Percentiles rank a stretch among this genome's conserved stretches.
These are phyloP conservation scores for Drosophila stalkeri DNA, from an alignment of 2,888 invertebrate genomes.

Conservation along the genomic window DNA sequence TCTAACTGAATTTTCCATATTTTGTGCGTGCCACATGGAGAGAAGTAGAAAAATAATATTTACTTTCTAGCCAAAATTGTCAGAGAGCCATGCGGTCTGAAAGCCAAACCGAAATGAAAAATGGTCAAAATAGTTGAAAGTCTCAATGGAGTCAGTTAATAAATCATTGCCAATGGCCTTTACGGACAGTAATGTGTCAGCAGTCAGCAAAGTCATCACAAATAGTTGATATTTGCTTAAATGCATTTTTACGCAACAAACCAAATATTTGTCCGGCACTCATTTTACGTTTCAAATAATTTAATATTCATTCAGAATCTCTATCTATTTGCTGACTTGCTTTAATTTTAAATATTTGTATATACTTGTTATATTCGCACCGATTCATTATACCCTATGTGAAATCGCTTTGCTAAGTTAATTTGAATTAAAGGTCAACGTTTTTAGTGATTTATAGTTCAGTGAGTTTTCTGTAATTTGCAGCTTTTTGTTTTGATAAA, in stretches of 20 bases:
- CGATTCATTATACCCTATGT: not conserved
- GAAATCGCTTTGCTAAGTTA: not conserved
- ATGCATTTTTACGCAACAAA: constrained; percentile 13
- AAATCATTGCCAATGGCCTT: constrained; percentile 45
- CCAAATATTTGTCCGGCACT: constrained; percentile 14
- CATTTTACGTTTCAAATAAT: constrained; percentile 10
- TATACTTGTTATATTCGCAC: not conserved
- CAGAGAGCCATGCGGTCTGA: constrained; percentile 39
- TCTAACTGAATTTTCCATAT: constrained; percentile 12
- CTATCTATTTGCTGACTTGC: not conserved
- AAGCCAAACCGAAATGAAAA: constrained; percentile 44
- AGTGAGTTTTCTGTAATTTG: constrained; percentile 13
- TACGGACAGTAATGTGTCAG: constrained; percentile 49
- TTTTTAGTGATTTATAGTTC: constrained; percentile 33
- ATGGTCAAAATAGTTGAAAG: constrained; percentile 43
- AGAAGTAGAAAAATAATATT: constrained; percentile 73
- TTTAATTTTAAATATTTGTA: not conserved
- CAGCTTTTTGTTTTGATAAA: constrained; percentile 10
- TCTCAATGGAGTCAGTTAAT: constrained; percentile 50
- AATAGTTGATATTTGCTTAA: constrained; percentile 18
- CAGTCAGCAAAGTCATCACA: constrained; percentile 42
- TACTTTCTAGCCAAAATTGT: constrained; percentile 58
- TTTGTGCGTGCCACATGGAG: constrained; percentile 41
- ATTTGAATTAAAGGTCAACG: constrained; percentile 32
- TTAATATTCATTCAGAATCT: not conserved